Percentiles rank a stretch among this genome's conserved stretches.
These are phyloP conservation scores for Lota lota DNA, from an alignment of 2,113 vertebrate genomes.

Conservation along the genomic window DNA sequence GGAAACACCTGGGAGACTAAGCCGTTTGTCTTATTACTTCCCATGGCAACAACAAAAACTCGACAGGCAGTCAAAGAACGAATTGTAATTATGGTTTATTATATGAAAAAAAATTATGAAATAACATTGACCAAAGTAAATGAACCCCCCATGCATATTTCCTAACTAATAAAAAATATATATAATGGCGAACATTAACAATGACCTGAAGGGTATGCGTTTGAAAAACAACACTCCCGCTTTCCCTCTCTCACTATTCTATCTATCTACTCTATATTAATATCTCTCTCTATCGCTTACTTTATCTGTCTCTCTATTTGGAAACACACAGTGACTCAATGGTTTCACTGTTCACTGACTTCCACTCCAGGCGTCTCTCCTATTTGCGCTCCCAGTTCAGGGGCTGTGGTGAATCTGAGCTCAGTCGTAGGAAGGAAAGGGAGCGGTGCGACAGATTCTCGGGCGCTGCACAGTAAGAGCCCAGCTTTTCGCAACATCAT, in stretches of 20 bases:
- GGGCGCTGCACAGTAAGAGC: too few species aligned
- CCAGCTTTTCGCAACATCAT: too few species aligned
- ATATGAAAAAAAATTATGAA: constrained; percentile 50
- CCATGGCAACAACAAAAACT: constrained; percentile 59
- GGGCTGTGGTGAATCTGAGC: too few species aligned
- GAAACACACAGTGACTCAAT: too few species aligned
- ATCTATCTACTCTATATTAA: not conserved
- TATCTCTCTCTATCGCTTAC: too few species aligned
- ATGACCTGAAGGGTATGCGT: constrained; percentile 5
- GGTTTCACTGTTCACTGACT: too few species aligned
- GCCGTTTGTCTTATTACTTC: constrained; percentile 55
- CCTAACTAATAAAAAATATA: constrained; percentile 27
- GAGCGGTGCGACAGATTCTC: too few species aligned
- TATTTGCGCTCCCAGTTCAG: too few species aligned
- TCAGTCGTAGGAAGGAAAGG: too few species aligned
- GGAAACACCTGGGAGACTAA: constrained; percentile 55
- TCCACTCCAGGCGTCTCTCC: too few species aligned
- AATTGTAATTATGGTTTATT: constrained; percentile 51
- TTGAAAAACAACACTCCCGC: constrained; percentile 15
- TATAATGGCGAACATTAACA: constrained; percentile 14
- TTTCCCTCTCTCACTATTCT: constrained; percentile 2
- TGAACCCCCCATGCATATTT: constrained; percentile 33
- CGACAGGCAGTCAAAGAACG: constrained; percentile 40
- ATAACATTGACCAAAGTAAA: constrained; percentile 40
- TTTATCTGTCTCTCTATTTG: too few species aligned